Evolutionary conservation across 2,797 vertebrate genomes (phyloP).

Genomic region (Dendrocincla tyrannina): DNA sequence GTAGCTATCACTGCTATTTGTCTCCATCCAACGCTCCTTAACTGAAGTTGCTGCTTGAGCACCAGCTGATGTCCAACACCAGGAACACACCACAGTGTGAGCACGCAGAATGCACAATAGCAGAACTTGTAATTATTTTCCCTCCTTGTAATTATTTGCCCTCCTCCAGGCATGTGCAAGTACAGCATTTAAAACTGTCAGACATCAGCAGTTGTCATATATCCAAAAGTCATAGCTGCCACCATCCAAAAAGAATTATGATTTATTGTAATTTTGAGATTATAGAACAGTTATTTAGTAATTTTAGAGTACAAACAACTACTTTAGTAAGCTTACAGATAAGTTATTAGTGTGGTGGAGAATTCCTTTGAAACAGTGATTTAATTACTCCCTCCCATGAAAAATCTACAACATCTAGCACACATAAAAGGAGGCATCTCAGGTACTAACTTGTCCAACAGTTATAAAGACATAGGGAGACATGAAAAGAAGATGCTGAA

Average conservation of each 20-base stretch:
- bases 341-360: slow-evolving; percentile 20
- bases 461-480: not conserved
- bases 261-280: slow-evolving; percentile 42
- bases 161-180: not conserved
- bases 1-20: fast-evolving
- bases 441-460: slow-evolving; percentile 10
- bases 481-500: slow-evolving; percentile 46
- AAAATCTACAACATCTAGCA: slow-evolving; percentile 46
- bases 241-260: not conserved
- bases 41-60: not conserved
- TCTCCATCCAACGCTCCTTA: not conserved
- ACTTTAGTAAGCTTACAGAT: slow-evolving; percentile 34
- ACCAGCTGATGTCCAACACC: not conserved
- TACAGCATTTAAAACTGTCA: not conserved
- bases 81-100: not conserved
- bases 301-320: slow-evolving; percentile 45
- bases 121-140: not conserved
- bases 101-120: fast-evolving
- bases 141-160: not conserved
- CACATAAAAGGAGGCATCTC: slow-evolving; percentile 36
- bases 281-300: slow-evolving; percentile 20
- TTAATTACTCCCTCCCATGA: slow-evolving; percentile 31
- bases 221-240: not conserved
- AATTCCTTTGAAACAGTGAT: slow-evolving; percentile 41
- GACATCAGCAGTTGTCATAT: not conserved